These are phyloP conservation scores for Rhabdomys dilectus DNA, from an alignment of 2,113 vertebrate genomes.

Conservation along the genomic window DNA sequence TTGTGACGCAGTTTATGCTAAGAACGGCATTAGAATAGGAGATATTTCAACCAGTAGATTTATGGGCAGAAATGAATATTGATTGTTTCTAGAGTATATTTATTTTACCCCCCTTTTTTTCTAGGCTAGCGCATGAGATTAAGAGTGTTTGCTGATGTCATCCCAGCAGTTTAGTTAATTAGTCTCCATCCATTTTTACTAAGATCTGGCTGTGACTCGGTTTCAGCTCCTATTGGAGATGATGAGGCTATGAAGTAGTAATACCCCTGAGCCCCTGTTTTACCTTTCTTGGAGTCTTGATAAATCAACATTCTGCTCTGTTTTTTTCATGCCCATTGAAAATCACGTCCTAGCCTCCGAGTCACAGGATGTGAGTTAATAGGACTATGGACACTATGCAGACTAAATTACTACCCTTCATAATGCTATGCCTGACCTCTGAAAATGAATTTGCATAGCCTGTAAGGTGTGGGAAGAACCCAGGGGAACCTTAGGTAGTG, in stretches of 20 bases:
- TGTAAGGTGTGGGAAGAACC: constrained; percentile 14
- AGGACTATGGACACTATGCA: not conserved
- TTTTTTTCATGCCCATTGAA: not conserved
- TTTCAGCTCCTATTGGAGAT: not conserved
- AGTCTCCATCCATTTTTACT: constrained; percentile 1
- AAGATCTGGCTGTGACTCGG: constrained; percentile 24
- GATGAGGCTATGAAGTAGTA: not conserved
- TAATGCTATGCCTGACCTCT: constrained; percentile 51
- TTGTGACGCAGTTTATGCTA: not conserved
- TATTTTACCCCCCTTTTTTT: not conserved
- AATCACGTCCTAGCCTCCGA: not conserved
- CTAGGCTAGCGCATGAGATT: not conserved
- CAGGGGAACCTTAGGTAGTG: not conserved
- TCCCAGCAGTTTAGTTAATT: not conserved
- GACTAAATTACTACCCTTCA: constrained; percentile 52
- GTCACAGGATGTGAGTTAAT: constrained; percentile 47
- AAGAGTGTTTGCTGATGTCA: constrained; percentile 32
- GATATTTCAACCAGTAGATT: constrained; percentile 23
- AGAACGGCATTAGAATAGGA: constrained; percentile 36
- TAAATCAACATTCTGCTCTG: constrained; percentile 11
- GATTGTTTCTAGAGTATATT: constrained; percentile 56
- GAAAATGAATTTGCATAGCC: constrained; percentile 27
- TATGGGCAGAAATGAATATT: constrained; percentile 33
- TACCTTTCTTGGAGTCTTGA: not conserved
- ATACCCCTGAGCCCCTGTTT: not conserved